These are phyloP conservation scores for Andrena trimmerana DNA, from an alignment of 2,888 invertebrate genomes.

Conservation along the genomic window DNA sequence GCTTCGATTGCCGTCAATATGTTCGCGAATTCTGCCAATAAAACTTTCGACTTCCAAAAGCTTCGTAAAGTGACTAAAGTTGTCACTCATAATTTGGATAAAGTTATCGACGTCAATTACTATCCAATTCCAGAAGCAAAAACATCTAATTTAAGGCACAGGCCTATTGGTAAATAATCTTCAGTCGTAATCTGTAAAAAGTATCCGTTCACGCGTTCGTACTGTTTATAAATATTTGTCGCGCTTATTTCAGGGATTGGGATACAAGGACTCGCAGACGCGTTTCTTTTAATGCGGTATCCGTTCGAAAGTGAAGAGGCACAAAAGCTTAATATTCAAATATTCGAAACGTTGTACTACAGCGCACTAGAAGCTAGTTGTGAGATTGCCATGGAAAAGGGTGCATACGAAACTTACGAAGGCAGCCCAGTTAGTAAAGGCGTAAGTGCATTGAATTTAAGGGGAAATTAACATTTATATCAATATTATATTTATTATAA, in stretches of 20 bases:
- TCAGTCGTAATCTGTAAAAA: conserved; percentile 2
- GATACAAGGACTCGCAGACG: conserved; percentile 98
- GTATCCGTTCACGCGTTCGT: neutral
- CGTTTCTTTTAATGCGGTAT: conserved; percentile 96
- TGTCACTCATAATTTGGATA: conserved; percentile 96
- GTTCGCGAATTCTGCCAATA: conserved; percentile 92
- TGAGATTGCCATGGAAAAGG: conserved; percentile 94
- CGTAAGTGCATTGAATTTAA: conserved; percentile 82
- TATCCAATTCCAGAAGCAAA: conserved; percentile 97
- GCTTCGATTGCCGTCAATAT: conserved; percentile 98
- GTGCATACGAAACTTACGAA: conserved; percentile 95
- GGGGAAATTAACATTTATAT: neutral
- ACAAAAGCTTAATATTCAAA: conserved; percentile 94
- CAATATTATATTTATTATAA: neutral
- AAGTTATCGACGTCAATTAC: conserved; percentile 98
- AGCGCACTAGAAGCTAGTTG: conserved; percentile 98
- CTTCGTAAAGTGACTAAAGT: conserved; percentile 95
- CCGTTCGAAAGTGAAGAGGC: conserved; percentile 97
- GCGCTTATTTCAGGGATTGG: conserved; percentile 89
- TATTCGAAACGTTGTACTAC: conserved; percentile 99
- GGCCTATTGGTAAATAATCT: conserved; percentile 89
- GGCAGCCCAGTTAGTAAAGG: conserved; percentile 98
- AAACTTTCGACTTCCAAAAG: conserved; percentile 94
- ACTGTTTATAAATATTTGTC: conserved; percentile 6
- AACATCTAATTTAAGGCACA: conserved; percentile 94